Conservation (phyloP, 2,113 vertebrate species). For the Lophotis ruficrista region DNA sequence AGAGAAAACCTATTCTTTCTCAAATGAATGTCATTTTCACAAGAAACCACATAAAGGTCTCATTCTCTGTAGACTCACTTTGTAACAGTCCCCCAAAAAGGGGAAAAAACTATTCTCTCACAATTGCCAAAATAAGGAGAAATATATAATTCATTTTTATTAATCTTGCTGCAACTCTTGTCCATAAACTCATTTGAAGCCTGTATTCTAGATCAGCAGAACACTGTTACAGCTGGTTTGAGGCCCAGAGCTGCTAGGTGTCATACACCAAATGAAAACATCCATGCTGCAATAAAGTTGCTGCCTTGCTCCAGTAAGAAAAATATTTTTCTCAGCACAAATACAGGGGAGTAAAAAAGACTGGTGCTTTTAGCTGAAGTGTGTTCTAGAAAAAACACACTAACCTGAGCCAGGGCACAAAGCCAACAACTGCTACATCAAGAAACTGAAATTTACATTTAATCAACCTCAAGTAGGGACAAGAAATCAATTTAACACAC, state of each 20-base stretch:
- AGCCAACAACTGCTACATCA: constrained; percentile 1
- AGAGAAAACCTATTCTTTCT: constrained; percentile 24
- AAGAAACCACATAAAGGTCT: not conserved
- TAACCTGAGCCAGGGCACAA: not conserved
- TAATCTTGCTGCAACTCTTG: not conserved
- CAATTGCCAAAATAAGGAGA: not conserved
- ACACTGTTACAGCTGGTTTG: not conserved
- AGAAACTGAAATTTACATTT: constrained; percentile 42
- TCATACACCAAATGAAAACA: not conserved
- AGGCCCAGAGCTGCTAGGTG: not conserved
- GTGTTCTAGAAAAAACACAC: not conserved
- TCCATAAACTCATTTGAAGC: not conserved
- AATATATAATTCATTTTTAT: not conserved
- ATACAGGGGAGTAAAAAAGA: not conserved
- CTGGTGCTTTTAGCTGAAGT: not conserved
- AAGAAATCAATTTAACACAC: constrained; percentile 39
- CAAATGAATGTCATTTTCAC: not conserved
- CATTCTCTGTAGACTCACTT: not conserved
- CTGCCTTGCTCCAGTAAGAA: not conserved
- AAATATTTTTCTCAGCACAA: not conserved
- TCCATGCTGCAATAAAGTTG: not conserved
- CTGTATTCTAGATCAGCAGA: not conserved
- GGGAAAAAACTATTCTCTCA: not conserved
- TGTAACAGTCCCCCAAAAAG: not conserved
- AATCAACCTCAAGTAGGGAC: not conserved